Conservation (phyloP, 2,797 vertebrate genomes). For the Poeciliopsis presidionis region DNA sequence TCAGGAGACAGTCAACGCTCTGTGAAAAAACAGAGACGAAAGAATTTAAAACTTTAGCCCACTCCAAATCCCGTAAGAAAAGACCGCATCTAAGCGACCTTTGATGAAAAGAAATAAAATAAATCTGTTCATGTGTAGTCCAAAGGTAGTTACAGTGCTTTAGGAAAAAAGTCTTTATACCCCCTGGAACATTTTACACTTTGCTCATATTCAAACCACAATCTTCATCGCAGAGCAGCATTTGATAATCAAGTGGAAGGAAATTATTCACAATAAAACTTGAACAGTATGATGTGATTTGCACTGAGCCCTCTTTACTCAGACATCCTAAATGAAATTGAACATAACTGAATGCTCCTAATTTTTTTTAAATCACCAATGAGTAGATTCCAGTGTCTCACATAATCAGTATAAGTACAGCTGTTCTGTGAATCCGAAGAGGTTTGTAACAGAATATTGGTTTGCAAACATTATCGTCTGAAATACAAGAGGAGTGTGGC, state of each 20-base stretch:
- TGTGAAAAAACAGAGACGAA: constrained; percentile 9
- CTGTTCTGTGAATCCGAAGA: not conserved
- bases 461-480: not conserved
- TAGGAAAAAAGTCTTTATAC: not conserved
- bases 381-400: not conserved
- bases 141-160: constrained; percentile 22
- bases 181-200: not conserved
- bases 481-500: not conserved
- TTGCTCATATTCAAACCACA: not conserved
- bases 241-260: not conserved
- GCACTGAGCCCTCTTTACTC: not conserved
- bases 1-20: constrained; percentile 40
- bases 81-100: constrained; percentile 27
- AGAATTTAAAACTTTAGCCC: constrained; percentile 6
- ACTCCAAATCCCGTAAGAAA: constrained; percentile 48
- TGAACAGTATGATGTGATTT: not conserved
- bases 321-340: not conserved
- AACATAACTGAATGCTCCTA: not conserved
- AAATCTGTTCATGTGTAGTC: constrained; percentile 30
- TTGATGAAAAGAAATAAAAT: constrained; percentile 10
- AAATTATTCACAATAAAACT: not conserved
- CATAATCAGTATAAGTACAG: not conserved
- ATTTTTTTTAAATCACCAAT: not conserved
- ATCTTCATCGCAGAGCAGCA: not conserved
- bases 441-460: not conserved